Evolutionary conservation across 2,888 invertebrate genomes (phyloP), one percentile per base, ranked within the genome.

Genomic region (Limnephilus auricula): DNA sequence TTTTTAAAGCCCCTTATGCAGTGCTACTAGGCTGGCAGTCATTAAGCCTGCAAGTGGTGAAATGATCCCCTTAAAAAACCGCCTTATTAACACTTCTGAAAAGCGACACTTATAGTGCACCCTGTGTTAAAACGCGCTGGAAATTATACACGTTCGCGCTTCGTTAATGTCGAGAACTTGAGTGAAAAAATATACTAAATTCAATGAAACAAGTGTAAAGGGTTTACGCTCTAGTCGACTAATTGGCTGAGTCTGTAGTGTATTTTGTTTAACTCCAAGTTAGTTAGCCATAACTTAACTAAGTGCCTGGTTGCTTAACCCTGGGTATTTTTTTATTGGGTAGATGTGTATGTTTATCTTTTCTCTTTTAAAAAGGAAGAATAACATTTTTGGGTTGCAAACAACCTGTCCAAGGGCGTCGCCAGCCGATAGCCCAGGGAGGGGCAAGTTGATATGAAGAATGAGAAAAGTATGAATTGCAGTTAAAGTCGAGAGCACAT

Each of bases 131-230:
- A 32, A 34, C 31, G 32, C 31, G 34, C 32, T 82, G 82, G 6
- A 31, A 82, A 82, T 32, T 82, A 82, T 65, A 32, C 82, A 25
- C 82, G 6, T 82, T 82, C 82, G 82, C 82, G 34, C 82, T 34
- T 82, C 82, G 82, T 82, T 82, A 82, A 30, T 31, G 30, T 34
- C 1, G 82, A 31, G 82, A 32, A 34, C 9, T 34, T 82, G 12
- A 82, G 12, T 6, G 50, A 18, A 82, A 80, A 82, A 82, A 82
- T 82, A 32, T 82, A 32, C 34, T 82, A 5, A 25, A 34, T 82
- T 82, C 18, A 82, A 82, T 82, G 31, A 31, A 82, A 82, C 18
- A 82, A 32, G 13, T 2, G 32, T 82, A 82, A 18, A 65, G 25
- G 25, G 50, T 65, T 25, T 18, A 31, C 13, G 6, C 34, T 82